Conservation (phyloP, 1,140 invertebrate genomes). For the Zaprionus capensis region DNA sequence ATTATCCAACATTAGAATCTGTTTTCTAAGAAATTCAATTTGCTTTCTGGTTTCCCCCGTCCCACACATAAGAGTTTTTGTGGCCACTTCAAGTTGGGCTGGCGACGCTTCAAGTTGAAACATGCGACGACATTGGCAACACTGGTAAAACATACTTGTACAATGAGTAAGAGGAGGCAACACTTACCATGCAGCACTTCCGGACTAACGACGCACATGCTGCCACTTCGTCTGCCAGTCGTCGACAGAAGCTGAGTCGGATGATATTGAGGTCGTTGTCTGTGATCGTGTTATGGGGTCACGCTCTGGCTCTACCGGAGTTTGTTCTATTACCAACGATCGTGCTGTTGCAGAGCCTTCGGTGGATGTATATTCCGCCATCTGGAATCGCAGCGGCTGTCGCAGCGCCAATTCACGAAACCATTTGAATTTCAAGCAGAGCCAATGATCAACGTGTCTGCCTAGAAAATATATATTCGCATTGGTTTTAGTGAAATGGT, state of each 20-base stretch:
- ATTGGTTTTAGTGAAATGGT: slow-evolving; percentile 16
- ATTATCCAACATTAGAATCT: not conserved
- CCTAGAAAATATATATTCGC: slow-evolving; percentile 34
- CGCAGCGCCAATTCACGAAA: slow-evolving; percentile 28
- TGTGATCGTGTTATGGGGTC: fast-evolving
- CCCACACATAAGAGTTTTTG: not conserved
- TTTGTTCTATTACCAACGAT: not conserved
- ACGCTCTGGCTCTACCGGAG: not conserved
- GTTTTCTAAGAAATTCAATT: slow-evolving; percentile 19
- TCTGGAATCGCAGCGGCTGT: not conserved
- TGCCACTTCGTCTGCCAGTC: no score
- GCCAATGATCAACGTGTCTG: slow-evolving; percentile 26
- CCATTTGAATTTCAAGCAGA: slow-evolving; percentile 18
- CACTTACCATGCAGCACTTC: not conserved
- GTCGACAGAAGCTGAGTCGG: no score
- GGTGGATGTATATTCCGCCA: not conserved
- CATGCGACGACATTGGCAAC: not conserved
- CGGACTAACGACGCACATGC: not conserved
- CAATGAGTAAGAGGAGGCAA: not conserved
- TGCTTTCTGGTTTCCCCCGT: not conserved
- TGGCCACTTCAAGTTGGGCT: not conserved
- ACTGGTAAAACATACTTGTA: not conserved
- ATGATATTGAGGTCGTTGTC: not conserved
- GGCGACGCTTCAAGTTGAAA: slow-evolving; percentile 2
- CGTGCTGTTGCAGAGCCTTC: not conserved